These are phyloP conservation scores for Diplodus sargus DNA, from an alignment of 2,797 vertebrate species.

Conservation along the genomic window DNA sequence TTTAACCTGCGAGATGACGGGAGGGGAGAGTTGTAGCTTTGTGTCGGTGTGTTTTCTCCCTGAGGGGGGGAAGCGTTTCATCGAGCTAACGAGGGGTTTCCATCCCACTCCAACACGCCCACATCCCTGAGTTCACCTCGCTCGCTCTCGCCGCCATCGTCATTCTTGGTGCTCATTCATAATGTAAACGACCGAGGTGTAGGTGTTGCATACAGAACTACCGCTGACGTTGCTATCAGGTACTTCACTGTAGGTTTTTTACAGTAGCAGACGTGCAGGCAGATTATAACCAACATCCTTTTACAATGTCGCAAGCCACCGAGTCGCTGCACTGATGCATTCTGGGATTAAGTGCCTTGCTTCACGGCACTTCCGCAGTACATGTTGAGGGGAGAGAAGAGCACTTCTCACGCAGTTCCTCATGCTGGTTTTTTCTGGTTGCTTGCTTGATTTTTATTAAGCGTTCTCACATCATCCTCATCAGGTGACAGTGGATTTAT, in stretches of 20 bases:
- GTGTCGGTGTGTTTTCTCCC: not conserved
- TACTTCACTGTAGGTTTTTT: slow-evolving; percentile 18
- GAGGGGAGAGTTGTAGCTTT: not conserved
- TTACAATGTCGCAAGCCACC: slow-evolving; percentile 9
- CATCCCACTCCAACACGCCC: slow-evolving; percentile 13
- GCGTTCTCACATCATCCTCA: slow-evolving; percentile 26
- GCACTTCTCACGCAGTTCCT: slow-evolving; percentile 22
- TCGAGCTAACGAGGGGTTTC: slow-evolving; percentile 23
- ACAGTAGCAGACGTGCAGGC: slow-evolving; percentile 28
- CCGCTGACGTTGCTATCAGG: slow-evolving; percentile 29
- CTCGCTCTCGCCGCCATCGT: not conserved
- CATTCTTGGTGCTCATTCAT: slow-evolving; percentile 33
- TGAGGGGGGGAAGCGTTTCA: slow-evolving; percentile 11
- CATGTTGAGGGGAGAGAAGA: slow-evolving; percentile 1
- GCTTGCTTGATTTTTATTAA: not conserved
- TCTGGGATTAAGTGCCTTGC: slow-evolving; percentile 66
- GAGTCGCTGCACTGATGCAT: slow-evolving; percentile 35
- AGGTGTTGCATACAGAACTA: slow-evolving; percentile 12
- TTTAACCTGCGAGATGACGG: slow-evolving; percentile 19
- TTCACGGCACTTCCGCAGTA: slow-evolving; percentile 49
- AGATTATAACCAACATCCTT: slow-evolving; percentile 23
- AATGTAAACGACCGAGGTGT: slow-evolving; percentile 8
- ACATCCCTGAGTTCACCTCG: slow-evolving; percentile 17
- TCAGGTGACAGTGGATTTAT: slow-evolving; percentile 9
- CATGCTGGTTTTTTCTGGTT: slow-evolving; percentile 16